phyloP scores from a whole-genome alignment of 2,113 vertebrate genomes.

The Lagopus leucura region DNA sequence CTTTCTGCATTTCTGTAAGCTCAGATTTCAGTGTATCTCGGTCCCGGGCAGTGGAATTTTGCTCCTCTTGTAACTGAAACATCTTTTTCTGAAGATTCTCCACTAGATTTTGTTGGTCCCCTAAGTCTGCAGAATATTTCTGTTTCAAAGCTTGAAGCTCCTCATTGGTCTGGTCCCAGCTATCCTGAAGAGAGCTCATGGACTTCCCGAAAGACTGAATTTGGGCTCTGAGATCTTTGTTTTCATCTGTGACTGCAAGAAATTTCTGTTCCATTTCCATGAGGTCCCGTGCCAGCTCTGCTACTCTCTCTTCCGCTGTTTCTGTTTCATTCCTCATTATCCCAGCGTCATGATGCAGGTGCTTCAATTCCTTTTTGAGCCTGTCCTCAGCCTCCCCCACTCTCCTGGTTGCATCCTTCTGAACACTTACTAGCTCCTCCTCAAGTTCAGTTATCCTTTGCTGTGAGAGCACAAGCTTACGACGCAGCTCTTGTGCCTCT shows the following conservation, averaged over 20 bases:
- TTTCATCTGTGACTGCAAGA: slow-evolving; percentile 83
- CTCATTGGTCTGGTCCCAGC: slow-evolving; percentile 84
- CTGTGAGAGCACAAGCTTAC: slow-evolving; percentile 78
- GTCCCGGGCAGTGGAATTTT: slow-evolving; percentile 11
- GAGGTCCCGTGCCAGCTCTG: slow-evolving; percentile 91
- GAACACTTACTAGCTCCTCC: slow-evolving; percentile 65
- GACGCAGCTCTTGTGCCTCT: slow-evolving; percentile 79
- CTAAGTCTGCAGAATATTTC: slow-evolving; percentile 64
- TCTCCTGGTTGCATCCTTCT: slow-evolving; percentile 65
- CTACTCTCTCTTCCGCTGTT: slow-evolving; percentile 94
- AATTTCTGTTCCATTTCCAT: slow-evolving; percentile 90
- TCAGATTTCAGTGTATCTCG: slow-evolving; percentile 28
- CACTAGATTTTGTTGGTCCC: slow-evolving; percentile 42
- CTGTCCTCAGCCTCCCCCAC: slow-evolving; percentile 74
- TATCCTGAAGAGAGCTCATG: slow-evolving; percentile 92
- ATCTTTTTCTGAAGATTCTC: slow-evolving; percentile 54
- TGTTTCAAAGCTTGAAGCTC: slow-evolving; percentile 71
- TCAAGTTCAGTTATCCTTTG: slow-evolving; percentile 74
- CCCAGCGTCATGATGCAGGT: slow-evolving; percentile 90
- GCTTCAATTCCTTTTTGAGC: slow-evolving; percentile 84
- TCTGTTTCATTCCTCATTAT: slow-evolving; percentile 93
- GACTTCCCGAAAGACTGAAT: slow-evolving; percentile 89
- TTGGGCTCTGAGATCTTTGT: slow-evolving; percentile 82
- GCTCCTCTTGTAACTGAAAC: slow-evolving; percentile 58
- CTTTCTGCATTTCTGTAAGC: slow-evolving; percentile 47